Evolutionary conservation across 37 sponge, comb jelly and placozoan genomes (phyloP).

Genomic region (Crambe crambe): DNA sequence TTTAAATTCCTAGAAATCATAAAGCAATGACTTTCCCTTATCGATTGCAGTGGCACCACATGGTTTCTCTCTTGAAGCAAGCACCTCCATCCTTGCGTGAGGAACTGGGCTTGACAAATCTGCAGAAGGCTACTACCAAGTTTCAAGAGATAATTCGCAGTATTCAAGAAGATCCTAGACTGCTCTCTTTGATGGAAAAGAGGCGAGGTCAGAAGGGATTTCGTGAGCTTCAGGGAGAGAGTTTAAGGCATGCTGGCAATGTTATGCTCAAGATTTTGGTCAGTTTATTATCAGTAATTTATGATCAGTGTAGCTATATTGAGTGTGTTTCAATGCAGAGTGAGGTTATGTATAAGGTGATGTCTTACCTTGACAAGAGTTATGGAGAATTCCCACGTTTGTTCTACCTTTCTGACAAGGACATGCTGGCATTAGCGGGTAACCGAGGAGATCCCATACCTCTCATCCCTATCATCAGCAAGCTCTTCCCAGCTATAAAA

Average conservation of each 20-base stretch:
- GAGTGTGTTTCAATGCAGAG: conserved; percentile 10
- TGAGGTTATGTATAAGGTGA: conserved; percentile 10
- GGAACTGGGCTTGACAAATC: conserved; percentile 13
- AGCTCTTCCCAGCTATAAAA: conserved; percentile 48
- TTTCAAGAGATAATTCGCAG: conserved; percentile 50
- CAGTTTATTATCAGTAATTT: conserved; percentile 4
- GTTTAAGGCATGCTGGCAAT: conserved; percentile 41
- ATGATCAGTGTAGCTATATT: background rate
- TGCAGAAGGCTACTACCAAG: conserved; percentile 47
- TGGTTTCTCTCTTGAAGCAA: conserved; percentile 36
- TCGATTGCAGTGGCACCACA: conserved; percentile 52
- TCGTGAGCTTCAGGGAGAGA: conserved; percentile 77
- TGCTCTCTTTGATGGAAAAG: conserved; percentile 60
- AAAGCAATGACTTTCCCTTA: conserved; percentile 3
- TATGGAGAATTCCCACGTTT: conserved; percentile 44
- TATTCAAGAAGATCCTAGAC: conserved; percentile 52
- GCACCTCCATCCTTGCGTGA: background rate
- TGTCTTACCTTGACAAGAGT: conserved; percentile 7
- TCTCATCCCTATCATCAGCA: conserved; percentile 46
- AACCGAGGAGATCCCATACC: conserved; percentile 27
- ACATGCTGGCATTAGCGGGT: conserved; percentile 31
- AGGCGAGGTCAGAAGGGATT: conserved; percentile 65
- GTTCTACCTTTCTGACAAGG: conserved; percentile 31
- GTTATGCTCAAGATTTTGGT: conserved; percentile 22
- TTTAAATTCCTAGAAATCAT: too few relatives aligned